phyloP scores from a whole-genome alignment of 1,140 invertebrate species.

The Drosophila tani region DNA sequence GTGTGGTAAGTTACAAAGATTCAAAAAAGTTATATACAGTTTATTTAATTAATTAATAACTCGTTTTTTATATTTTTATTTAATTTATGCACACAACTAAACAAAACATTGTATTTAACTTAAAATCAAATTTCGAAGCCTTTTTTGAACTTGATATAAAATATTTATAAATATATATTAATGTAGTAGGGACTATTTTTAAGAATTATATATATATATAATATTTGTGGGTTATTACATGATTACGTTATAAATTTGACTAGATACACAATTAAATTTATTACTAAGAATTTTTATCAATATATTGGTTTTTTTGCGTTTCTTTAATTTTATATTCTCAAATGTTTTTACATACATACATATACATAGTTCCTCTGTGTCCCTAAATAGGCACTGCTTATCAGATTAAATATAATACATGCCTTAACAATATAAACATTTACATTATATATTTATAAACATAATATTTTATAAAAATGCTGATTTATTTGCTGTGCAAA shows the following conservation, averaged over 20 bases:
- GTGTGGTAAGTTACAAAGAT: neutral
- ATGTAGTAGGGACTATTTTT: neutral
- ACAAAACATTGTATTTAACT: neutral
- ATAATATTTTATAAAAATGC: neutral
- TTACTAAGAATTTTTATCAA: neutral
- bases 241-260: constrained; percentile 46
- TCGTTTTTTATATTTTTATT: neutral
- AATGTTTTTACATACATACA: constrained; percentile 32
- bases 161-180: neutral
- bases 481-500: constrained; percentile 12
- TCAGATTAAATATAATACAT: constrained; percentile 8
- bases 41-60: neutral
- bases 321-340: neutral
- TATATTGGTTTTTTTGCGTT: neutral
- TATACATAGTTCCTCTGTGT: constrained; percentile 13
- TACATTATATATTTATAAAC: constrained; percentile 1
- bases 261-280: constrained; percentile 36
- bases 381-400: neutral
- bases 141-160: neutral
- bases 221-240: neutral
- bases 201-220: neutral
- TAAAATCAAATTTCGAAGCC: neutral
- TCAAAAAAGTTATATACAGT: constrained; percentile 17
- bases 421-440: constrained; percentile 1
- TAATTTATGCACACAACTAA: constrained; percentile 3